Percentiles rank a stretch among this genome's conserved stretches.
phyloP scores from a whole-genome alignment of 2,113 vertebrate genomes.

The Sylvicapra grimmia region DNA sequence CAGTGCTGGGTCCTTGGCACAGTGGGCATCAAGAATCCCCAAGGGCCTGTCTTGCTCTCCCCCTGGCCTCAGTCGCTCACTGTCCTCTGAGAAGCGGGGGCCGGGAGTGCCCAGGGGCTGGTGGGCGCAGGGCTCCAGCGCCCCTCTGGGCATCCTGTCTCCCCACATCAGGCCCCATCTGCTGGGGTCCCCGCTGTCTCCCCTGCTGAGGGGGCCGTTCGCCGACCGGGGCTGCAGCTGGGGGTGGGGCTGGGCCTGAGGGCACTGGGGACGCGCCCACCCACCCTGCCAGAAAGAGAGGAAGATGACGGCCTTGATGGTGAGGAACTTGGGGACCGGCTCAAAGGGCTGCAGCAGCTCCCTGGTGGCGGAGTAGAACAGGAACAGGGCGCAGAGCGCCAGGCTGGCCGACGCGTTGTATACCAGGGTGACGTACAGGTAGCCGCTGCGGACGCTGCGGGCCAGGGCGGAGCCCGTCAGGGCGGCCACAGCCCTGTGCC shows the following conservation, averaged over 20 bases:
- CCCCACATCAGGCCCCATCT: not conserved
- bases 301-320: constrained; percentile 97
- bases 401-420: constrained; percentile 96
- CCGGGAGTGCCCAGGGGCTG: not conserved
- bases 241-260: not conserved
- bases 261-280: not conserved
- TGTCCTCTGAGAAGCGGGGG: not conserved
- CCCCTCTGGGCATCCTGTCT: no score
- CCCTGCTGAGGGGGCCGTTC: not conserved
- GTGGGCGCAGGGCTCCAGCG: not conserved
- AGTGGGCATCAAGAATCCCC: accelerated
- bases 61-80: no score
- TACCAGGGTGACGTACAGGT: constrained; percentile 95
- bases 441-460: constrained; percentile 88
- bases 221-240: not conserved
- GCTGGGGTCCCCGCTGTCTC: not conserved
- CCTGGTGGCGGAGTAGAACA: constrained; percentile 94
- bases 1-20: accelerated
- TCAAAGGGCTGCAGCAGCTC: constrained; percentile 92
- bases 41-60: not conserved
- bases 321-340: constrained; percentile 95
- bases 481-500: accelerated
- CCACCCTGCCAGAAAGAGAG: constrained; percentile 97
- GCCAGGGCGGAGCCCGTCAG: constrained; percentile 3
- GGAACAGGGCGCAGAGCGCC: constrained; percentile 93